Percentiles rank a stretch among this genome's conserved stretches.
Evolutionary conservation across 2,888 invertebrate species (phyloP).

Genomic region (Hipparchia sbordonii): DNA sequence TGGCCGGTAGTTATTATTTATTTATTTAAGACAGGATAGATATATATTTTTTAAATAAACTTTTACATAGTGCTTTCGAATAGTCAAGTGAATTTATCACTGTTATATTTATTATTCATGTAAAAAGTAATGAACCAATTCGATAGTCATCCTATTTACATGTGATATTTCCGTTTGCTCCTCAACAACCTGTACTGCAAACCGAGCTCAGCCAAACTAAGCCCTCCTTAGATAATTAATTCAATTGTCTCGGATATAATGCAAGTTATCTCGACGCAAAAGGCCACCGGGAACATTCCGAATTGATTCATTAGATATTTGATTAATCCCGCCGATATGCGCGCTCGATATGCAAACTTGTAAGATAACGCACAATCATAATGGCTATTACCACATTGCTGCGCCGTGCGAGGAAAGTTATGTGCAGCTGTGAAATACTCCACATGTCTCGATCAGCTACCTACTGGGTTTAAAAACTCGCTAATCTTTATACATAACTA

Average conservation of each 20-base stretch:
- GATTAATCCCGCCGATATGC: slow-evolving; percentile 69
- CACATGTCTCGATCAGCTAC: slow-evolving; percentile 10
- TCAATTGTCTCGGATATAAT: slow-evolving; percentile 41
- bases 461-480: too few species aligned
- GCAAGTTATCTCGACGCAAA: slow-evolving; percentile 44
- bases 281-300: slow-evolving; percentile 52
- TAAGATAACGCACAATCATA: slow-evolving; percentile 50
- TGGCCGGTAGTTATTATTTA: too few species aligned
- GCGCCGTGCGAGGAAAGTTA: slow-evolving; percentile 2
- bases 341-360: slow-evolving; percentile 67
- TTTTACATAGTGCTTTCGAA: too few species aligned
- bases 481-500: too few species aligned
- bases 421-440: slow-evolving; percentile 21
- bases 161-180: slow-evolving; percentile 10
- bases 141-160: neutral
- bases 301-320: slow-evolving; percentile 77
- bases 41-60: too few species aligned
- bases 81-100: too few species aligned
- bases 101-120: too few species aligned
- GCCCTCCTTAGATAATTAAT: slow-evolving; percentile 37
- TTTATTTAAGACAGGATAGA: too few species aligned
- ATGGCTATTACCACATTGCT: slow-evolving; percentile 10
- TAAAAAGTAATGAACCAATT: neutral
- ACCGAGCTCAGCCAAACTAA: neutral
- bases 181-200: slow-evolving; percentile 18